Percentiles rank a stretch among this genome's conserved stretches.
Conservation (phyloP, 2,797 vertebrate species). For the Sebastes vulpes region DNA sequence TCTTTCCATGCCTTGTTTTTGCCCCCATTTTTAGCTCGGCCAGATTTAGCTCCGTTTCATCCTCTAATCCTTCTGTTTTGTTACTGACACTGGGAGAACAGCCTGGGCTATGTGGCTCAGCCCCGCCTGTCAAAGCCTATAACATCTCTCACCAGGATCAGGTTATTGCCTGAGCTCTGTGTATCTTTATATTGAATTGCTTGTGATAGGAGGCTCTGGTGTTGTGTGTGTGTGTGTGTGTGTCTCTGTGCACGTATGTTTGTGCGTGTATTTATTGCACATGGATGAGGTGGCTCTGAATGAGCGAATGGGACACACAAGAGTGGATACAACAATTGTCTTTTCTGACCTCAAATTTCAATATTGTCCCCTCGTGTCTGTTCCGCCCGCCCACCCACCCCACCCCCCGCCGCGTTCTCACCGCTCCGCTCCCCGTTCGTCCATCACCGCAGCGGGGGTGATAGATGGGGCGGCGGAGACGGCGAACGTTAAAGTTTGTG, state of each 20-base stretch:
- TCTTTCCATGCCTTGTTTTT: constrained; percentile 70
- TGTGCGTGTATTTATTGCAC: constrained; percentile 43
- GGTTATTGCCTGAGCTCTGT: constrained; percentile 76
- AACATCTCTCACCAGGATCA: constrained; percentile 77
- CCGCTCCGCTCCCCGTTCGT: constrained; percentile 30
- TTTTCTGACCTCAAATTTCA: constrained; percentile 83
- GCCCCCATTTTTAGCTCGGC: constrained; percentile 67
- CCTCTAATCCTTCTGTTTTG: constrained; percentile 84
- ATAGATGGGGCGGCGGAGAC: constrained; percentile 76
- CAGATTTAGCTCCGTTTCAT: constrained; percentile 83
- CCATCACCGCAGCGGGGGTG: constrained; percentile 69
- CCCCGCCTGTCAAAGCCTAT: constrained; percentile 75
- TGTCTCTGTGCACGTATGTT: constrained; percentile 22
- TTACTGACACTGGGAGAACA: constrained; percentile 78
- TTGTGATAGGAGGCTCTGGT: constrained; percentile 54
- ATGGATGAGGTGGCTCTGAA: constrained; percentile 57
- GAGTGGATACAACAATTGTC: constrained; percentile 72
- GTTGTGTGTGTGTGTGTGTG: neutral
- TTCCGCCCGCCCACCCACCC: neutral
- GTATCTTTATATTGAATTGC: constrained; percentile 77
- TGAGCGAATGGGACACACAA: constrained; percentile 72
- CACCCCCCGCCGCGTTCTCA: neutral
- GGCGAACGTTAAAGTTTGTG: constrained; percentile 84
- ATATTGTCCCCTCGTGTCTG: constrained; percentile 53
- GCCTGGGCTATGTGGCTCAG: constrained; percentile 67